Evolutionary conservation across 2,888 invertebrate species (phyloP).

Genomic region (Zeuzera pyrina): DNA sequence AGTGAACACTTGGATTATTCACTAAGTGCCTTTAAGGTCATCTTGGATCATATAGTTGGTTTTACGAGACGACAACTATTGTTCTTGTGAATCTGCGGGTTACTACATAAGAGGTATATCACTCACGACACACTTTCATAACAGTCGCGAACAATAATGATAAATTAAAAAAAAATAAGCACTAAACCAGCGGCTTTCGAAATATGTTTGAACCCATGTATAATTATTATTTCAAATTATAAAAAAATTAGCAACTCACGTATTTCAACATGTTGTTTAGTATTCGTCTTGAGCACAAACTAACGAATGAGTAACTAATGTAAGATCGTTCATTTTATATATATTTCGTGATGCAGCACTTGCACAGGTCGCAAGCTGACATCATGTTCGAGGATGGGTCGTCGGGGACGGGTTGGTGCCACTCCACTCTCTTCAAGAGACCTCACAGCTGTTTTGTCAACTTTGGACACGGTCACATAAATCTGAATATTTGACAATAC

Average conservation of each 20-base stretch:
- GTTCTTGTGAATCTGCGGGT: conserved; percentile 20
- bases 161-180: conserved; percentile 15
- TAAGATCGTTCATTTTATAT: conserved; percentile 62
- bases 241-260: conserved; percentile 46
- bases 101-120: conserved; percentile 24
- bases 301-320: conserved; percentile 66
- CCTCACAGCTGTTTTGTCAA: conserved; percentile 38
- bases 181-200: conserved; percentile 17
- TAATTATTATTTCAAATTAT: conserved; percentile 8
- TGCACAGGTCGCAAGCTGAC: conserved; percentile 54
- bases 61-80: conserved; percentile 18
- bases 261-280: conserved; percentile 66
- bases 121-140: conserved; percentile 34
- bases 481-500: conserved; percentile 15
- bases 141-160: conserved; percentile 23
- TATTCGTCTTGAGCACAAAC: conserved; percentile 62
- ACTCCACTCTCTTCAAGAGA: conserved; percentile 28
- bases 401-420: conserved; percentile 25
- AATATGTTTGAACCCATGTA: neutral
- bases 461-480: conserved; percentile 20
- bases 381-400: conserved; percentile 54
- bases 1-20: too few species aligned
- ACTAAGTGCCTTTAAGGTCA: too few species aligned
- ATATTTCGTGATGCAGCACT: conserved; percentile 52
- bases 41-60: too few species aligned